Evolutionary conservation across 2,888 invertebrate species (phyloP).

Genomic region (Podotricha telesiphe): DNA sequence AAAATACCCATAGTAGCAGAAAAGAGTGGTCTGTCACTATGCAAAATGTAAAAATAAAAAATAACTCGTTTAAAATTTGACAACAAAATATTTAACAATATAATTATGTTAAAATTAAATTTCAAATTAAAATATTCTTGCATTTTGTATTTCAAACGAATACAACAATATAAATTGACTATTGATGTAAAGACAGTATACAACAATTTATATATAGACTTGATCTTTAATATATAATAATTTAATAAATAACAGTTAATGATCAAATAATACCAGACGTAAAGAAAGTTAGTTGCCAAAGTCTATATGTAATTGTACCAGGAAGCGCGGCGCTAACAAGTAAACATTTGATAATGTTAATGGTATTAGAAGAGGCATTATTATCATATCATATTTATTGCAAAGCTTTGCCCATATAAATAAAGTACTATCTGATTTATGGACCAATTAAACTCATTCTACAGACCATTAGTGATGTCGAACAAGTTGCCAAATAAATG

Average conservation of each 20-base stretch:
- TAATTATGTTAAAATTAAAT: too few species aligned
- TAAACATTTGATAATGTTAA: constrained; percentile 27
- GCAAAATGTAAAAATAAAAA: too few species aligned
- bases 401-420: constrained; percentile 41
- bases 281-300: constrained; percentile 5
- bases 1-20: too few species aligned
- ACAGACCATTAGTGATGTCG: constrained; percentile 44
- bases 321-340: constrained; percentile 33
- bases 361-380: constrained; percentile 32
- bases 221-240: too few species aligned
- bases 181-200: background rate
- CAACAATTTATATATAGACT: background rate
- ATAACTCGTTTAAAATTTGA: too few species aligned
- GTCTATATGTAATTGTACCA: constrained; percentile 32
- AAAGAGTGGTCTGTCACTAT: too few species aligned
- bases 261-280: constrained; percentile 3
- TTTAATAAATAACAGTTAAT: background rate
- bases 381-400: constrained; percentile 45
- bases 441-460: constrained; percentile 46
- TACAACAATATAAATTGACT: background rate
- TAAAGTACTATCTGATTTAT: constrained; percentile 44
- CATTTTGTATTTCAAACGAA: too few species aligned
- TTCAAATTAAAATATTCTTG: too few species aligned
- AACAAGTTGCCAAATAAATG: constrained; percentile 44
- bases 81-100: too few species aligned